phyloP scores from a whole-genome alignment of 2,113 vertebrate genomes.

The Bambusicola thoracicus region DNA sequence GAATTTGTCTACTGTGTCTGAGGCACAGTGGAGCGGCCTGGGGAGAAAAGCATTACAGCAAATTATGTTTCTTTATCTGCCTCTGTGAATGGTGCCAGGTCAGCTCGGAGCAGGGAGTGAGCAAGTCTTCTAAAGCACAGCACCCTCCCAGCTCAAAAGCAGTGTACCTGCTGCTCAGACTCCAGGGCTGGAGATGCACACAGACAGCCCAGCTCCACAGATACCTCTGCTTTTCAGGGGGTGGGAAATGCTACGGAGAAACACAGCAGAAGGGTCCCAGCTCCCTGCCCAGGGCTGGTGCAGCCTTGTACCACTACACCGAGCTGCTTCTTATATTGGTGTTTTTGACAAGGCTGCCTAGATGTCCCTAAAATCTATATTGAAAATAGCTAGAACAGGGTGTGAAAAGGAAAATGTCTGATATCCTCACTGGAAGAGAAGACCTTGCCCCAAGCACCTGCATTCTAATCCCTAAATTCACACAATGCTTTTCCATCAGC shows the following conservation, averaged over 20 bases:
- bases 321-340: background rate
- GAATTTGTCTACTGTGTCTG: slow-evolving; percentile 51
- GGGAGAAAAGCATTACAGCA: slow-evolving; percentile 52
- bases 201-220: background rate
- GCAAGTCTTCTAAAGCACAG: background rate
- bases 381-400: background rate
- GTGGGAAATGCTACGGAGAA: background rate
- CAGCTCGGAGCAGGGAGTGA: background rate
- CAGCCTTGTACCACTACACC: background rate
- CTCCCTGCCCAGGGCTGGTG: background rate
- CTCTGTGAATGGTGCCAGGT: background rate
- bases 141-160: background rate
- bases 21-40: slow-evolving; percentile 30
- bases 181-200: background rate
- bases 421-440: background rate
- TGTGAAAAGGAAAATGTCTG: background rate
- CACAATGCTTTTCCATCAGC: background rate
- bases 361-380: background rate
- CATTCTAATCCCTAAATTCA: background rate
- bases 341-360: accelerated
- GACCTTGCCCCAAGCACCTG: background rate
- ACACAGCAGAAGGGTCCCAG: background rate
- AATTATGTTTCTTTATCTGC: slow-evolving; percentile 61
- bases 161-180: background rate
- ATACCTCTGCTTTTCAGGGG: background rate